Evolutionary conservation across 2,888 invertebrate genomes (phyloP).

Genomic region (Heliothis peltigera): DNA sequence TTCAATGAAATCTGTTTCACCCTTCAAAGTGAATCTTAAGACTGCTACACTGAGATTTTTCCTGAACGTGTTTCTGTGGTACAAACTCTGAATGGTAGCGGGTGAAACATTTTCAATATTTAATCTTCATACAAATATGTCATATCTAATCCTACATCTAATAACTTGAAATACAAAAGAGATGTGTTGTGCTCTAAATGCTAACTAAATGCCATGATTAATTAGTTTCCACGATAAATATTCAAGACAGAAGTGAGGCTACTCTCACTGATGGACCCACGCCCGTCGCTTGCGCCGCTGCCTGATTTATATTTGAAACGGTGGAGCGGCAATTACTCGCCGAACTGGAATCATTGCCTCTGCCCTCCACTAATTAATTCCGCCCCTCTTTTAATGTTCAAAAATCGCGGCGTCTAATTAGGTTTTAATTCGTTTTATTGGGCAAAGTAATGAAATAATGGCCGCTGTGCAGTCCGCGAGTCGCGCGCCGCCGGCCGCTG

Average conservation of each 20-base stretch:
- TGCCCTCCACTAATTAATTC: conserved; percentile 89
- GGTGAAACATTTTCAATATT: background rate
- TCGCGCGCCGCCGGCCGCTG: conserved; percentile 54
- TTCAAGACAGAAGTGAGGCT: background rate
- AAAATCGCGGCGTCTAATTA: conserved; percentile 89
- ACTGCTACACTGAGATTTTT: conserved; percentile 77
- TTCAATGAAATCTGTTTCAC: conserved; percentile 77
- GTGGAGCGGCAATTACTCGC: conserved; percentile 82
- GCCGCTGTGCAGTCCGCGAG: conserved; percentile 71
- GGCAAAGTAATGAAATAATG: conserved; percentile 85
- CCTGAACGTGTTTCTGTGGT: conserved; percentile 66
- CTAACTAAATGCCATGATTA: no score
- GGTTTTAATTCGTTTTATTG: conserved; percentile 90
- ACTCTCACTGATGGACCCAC: background rate
- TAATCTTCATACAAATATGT: background rate
- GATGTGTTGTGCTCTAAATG: no score
- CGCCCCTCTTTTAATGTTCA: conserved; percentile 88
- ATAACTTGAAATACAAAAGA: no score
- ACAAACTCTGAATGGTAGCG: conserved; percentile 50
- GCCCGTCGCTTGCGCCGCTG: conserved; percentile 50
- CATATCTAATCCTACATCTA: no score
- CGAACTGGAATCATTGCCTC: conserved; percentile 86
- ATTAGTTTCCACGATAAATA: background rate
- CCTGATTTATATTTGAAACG: conserved; percentile 80
- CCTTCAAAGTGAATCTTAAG: conserved; percentile 79